Evolutionary conservation across 2,113 vertebrate genomes (phyloP).

Genomic region (Calyptomena viridis): DNA sequence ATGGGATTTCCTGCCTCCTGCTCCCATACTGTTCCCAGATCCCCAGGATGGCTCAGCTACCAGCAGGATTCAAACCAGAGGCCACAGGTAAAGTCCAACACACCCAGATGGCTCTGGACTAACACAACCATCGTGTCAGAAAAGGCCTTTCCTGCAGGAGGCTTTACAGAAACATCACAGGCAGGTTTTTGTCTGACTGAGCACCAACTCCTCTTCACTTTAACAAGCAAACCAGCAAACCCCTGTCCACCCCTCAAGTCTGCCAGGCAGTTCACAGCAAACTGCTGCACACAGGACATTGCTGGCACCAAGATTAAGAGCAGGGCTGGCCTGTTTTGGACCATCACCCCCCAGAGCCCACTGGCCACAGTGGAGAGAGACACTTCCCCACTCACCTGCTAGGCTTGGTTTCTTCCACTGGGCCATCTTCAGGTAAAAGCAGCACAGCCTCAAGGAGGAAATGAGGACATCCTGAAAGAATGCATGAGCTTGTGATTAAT

Average conservation of each 20-base stretch:
- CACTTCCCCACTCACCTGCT: conserved; percentile 68
- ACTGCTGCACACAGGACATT: conserved; percentile 64
- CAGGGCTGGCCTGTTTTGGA: conserved; percentile 70
- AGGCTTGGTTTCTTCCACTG: too few species aligned
- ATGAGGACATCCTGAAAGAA: neutral
- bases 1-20: neutral
- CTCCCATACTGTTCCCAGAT: neutral
- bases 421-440: conserved; percentile 46
- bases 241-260: neutral
- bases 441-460: neutral
- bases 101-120: neutral
- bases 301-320: conserved; percentile 73
- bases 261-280: conserved; percentile 70
- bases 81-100: neutral
- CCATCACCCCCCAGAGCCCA: conserved; percentile 67
- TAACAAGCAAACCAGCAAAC: neutral
- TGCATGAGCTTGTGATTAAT: fast-evolving
- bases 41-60: neutral
- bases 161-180: neutral
- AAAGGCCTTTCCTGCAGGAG: neutral
- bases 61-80: neutral
- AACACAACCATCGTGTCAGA: neutral
- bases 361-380: conserved; percentile 63
- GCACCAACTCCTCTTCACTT: neutral
- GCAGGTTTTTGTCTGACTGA: neutral